Base-by-base conservation (phyloP, 2,797 vertebrate species). In the Cirrhinus mrigala region DNA sequence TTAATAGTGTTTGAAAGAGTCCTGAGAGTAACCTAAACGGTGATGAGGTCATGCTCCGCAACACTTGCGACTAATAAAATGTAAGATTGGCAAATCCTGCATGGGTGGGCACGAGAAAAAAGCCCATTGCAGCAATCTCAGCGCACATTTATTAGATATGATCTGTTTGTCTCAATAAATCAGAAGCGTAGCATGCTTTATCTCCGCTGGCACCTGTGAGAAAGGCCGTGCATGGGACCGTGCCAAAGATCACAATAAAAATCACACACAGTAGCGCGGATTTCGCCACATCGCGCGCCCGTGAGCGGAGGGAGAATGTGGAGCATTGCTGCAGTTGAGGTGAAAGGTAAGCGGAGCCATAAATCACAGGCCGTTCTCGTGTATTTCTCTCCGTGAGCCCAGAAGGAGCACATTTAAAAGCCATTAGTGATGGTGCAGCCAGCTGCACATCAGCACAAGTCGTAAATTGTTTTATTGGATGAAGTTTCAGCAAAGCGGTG, bases 391-490 rank as follows among this genome's bases (percentile, higher is more conserved):
- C 75, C 52, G 88, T 27, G 58, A 58, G 74, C 50, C 93, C 91
- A 92, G 90, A 91, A 91, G 92, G 87, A 89, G 92, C 95, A 95
- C 91, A 93, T 95, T 96, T 95, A 93, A 95, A 95, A 95, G 70
- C 91, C 94, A 96, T 96, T 95, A 96, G 91, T 75, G 82, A 90
- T 85, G 24, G 62, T 75, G 83, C 90, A 92, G 93, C 95, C 95
- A 96, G 95, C 94, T 94, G 93, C 94, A 93, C 93, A 94, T 95
- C 93, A 94, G 92, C 94, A 95, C 92, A 91, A 84, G 85, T 92
- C 94, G 94, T 95, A 95, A 95, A 95, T 94, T 94, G 90, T 95
- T 95, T 96, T 94, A 94, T 93, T 95, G 95, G 95, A 95, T 92
- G 90, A 93, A 93, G 92, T 94, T 94, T 93, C 92, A 90, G 93